Conservation (phyloP, 2,113 vertebrate genomes). For the Oryzias curvinotus region DNA sequence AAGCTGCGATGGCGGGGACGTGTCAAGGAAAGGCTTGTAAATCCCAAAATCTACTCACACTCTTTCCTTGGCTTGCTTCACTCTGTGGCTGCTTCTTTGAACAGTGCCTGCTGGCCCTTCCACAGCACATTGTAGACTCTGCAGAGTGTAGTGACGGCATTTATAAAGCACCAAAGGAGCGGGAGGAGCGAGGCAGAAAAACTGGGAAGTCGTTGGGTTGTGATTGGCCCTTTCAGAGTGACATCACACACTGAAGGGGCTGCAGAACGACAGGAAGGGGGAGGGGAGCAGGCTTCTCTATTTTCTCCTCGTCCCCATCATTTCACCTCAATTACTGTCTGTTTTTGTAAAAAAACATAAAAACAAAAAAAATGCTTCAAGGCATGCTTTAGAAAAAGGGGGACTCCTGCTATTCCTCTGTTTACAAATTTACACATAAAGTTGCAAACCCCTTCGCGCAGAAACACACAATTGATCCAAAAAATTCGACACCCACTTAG, state of each 20-base stretch:
- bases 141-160: constrained; percentile 50
- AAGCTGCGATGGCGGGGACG: constrained; percentile 24
- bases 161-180: constrained; percentile 49
- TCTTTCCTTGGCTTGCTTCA: constrained; percentile 52
- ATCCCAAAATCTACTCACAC: constrained; percentile 69
- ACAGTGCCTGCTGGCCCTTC: constrained; percentile 55
- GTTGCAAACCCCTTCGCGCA: background rate
- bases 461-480: constrained; percentile 12
- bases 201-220: constrained; percentile 5
- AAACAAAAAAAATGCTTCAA: constrained; percentile 1
- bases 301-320: constrained; percentile 54
- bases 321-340: constrained; percentile 32
- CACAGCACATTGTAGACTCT: constrained; percentile 75
- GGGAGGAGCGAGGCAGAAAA: constrained; percentile 36
- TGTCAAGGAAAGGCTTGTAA: constrained; percentile 41
- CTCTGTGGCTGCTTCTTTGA: constrained; percentile 48
- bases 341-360: constrained; percentile 11
- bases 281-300: constrained; percentile 60
- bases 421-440: background rate
- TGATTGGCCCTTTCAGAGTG: constrained; percentile 61
- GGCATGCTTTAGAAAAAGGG: background rate
- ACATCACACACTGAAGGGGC: constrained; percentile 60
- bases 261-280: constrained; percentile 52
- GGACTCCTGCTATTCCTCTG: constrained; percentile 7
- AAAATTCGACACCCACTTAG: constrained; percentile 5